Evolutionary conservation across 1,140 invertebrate genomes (phyloP), one percentile per base, ranked within the genome.

Genomic region (Cryptotermes secundus): DNA sequence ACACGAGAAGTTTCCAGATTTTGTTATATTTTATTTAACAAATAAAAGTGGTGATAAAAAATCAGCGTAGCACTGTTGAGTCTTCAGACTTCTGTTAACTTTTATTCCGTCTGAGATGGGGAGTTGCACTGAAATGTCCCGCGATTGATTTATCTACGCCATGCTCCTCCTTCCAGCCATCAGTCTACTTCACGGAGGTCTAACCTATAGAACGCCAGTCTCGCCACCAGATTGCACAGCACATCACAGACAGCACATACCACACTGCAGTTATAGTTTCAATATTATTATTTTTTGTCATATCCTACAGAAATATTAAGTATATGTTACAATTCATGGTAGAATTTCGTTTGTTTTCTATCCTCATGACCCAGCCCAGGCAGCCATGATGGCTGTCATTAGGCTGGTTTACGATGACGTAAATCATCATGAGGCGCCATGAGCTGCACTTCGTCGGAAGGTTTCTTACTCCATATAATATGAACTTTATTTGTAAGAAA

Each of bases 331-430:
- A 19, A 42, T 16, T 24, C 12, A n/a, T 45, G 45, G 36, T 38
- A 34, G 45, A 19, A 45, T 82, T 26, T 34, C 24, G 36, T 45
- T 82, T 82, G 81, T 82, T 82, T 82, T 82, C 42, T 34, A 38
- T 82, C 81, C 22, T 26, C 22, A 45, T 31, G 14, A 31, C 35
- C n/a, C 36, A 45, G 16, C n/a, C 36, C 38, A 22, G 81, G 81
- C 81, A 45, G 81, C 81, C 81, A 82, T 82, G 36, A 45, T 82
- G 81, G 81, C 81, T 82, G 81, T 82, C 81, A 82, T 31, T 82
- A 26, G 36, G 24, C 81, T 31, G 81, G 81, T 45, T 42, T 45
- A 82, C 81, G 81, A 34, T 82, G 81, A 82, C 81, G 81, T 82
- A 82, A 82, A 49, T 82, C 42, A 82, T 31, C 38, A 38, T 38